A percentile compares a stretch with the other conserved stretches of the same genome.
Conservation (phyloP, 2,888 invertebrate genomes). For the Cataglyphis rosenhaueri region DNA sequence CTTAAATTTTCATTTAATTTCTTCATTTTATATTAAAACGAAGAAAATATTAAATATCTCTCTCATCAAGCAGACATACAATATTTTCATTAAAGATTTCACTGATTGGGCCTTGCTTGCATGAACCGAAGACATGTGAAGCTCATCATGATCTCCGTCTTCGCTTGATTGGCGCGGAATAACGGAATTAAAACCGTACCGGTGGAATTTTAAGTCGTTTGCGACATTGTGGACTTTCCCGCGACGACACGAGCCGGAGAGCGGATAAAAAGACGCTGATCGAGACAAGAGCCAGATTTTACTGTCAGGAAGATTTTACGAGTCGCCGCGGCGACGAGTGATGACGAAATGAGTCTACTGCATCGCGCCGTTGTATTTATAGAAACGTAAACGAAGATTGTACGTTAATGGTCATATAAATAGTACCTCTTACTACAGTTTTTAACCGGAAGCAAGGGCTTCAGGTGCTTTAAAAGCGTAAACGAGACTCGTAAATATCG, state of each 20-base stretch:
- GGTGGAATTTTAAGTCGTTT: conserved; percentile 47
- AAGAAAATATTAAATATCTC: not conserved
- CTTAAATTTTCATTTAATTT: not conserved
- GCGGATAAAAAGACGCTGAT: conserved; percentile 52
- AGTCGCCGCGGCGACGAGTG: conserved; percentile 42
- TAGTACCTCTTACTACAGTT: conserved; percentile 68
- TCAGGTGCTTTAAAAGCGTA: conserved; percentile 65
- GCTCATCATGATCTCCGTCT: conserved; percentile 15
- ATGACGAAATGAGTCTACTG: conserved; percentile 68
- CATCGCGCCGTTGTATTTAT: conserved; percentile 68
- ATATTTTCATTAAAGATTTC: conserved; percentile 11
- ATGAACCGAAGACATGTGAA: not conserved
- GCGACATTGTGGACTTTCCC: conserved; percentile 35
- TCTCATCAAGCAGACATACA: not conserved
- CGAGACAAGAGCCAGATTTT: conserved; percentile 69
- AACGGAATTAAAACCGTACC: conserved; percentile 41
- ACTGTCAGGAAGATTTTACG: conserved; percentile 61
- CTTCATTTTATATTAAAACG: not conserved
- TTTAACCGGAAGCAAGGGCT: conserved; percentile 72
- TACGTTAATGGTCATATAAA: conserved; percentile 73
- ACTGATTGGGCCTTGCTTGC: not conserved
- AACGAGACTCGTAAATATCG: conserved; percentile 66
- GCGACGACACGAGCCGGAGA: conserved; percentile 26
- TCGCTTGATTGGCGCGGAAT: conserved; percentile 15
- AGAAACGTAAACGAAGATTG: conserved; percentile 67